A percentile compares a stretch with the other conserved stretches of the same genome.
These are phyloP conservation scores for Strigamia crassipes DNA, from an alignment of 2,888 invertebrate species.

Conservation along the genomic window DNA sequence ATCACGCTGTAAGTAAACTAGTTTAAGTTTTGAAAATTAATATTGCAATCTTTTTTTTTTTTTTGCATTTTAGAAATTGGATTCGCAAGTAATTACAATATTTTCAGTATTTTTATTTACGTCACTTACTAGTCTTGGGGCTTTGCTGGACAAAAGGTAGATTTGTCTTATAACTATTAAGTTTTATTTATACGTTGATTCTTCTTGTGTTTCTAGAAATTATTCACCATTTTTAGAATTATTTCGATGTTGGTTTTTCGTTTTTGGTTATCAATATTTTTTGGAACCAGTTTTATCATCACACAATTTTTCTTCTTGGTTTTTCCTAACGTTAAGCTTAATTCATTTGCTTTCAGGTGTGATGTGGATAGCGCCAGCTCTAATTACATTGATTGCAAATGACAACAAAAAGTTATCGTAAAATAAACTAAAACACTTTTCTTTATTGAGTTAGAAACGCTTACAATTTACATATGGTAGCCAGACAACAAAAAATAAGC, in stretches of 20 bases:
- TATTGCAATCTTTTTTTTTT: background rate
- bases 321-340: background rate
- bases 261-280: background rate
- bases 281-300: background rate
- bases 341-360: background rate
- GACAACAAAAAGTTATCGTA: no score
- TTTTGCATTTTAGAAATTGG: background rate
- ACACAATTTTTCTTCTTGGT: background rate
- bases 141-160: conserved; percentile 28
- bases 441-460: no score
- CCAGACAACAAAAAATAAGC: no score
- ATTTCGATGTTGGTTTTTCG: background rate
- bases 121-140: background rate
- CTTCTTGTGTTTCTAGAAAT: background rate
- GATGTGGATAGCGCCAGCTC: background rate
- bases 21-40: background rate
- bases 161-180: background rate
- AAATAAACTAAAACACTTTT: no score
- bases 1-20: background rate
- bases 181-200: background rate
- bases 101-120: background rate
- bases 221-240: conserved; percentile 8
- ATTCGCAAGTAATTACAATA: background rate
- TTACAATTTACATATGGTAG: no score
- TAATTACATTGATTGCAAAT: background rate